A percentile compares a stretch with the other conserved stretches of the same genome.
phyloP scores from a whole-genome alignment of 2,113 vertebrate genomes.

The Murina feae region DNA sequence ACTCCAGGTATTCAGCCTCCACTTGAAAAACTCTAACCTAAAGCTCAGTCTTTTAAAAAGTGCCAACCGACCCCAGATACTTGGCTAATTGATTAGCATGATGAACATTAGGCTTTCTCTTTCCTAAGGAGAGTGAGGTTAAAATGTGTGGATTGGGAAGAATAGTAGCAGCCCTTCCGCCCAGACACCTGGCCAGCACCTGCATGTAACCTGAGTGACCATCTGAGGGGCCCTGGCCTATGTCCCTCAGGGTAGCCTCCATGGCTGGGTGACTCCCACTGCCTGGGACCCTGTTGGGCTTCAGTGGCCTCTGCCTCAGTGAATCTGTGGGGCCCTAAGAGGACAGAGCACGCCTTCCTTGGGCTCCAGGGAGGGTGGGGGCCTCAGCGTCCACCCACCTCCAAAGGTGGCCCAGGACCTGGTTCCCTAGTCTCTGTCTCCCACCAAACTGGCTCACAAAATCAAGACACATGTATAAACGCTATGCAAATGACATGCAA shows the following conservation, averaged over 20 bases:
- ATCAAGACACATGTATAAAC: neutral
- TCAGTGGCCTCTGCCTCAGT: neutral
- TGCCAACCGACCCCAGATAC: neutral
- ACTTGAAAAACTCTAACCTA: neutral
- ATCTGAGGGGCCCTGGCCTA: neutral
- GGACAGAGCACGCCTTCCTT: neutral
- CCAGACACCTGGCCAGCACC: neutral
- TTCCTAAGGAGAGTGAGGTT: neutral
- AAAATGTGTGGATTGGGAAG: neutral
- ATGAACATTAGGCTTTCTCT: neutral
- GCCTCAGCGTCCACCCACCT: neutral
- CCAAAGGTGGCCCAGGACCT: neutral
- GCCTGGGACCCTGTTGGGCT: neutral
- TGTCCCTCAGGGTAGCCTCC: neutral
- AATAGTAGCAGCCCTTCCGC: neutral
- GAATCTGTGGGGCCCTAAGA: too few species aligned
- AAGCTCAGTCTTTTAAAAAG: neutral
- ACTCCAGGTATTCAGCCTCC: neutral
- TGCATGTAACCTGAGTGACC: neutral
- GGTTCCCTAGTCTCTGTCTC: neutral
- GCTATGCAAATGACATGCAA: neutral
- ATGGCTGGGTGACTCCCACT: neutral
- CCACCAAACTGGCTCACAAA: neutral
- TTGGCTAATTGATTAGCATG: neutral
- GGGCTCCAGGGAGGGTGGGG: neutral